Evolutionary conservation across 1,140 invertebrate genomes (phyloP), one percentile per base, ranked within the genome.

Genomic region (Papilio machaon): DNA sequence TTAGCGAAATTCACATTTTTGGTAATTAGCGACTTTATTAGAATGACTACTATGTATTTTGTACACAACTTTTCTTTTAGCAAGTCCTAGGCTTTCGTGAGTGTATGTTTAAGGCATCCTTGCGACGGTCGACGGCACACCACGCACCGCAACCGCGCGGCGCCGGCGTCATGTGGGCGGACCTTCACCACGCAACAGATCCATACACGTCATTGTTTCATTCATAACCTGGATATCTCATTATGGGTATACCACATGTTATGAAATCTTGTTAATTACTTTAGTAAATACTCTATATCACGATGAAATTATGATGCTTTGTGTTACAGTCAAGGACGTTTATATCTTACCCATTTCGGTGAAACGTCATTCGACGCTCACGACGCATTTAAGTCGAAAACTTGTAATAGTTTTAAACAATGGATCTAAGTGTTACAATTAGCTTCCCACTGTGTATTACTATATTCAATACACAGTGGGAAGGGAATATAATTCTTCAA

Each of bases 81-180:
- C 73, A 82, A 81, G 77, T 82, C 76, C 73, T 60, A 79, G 79
- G 81, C 67, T 60, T 82, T 78, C 70, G 82, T 74, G 82, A 80
- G 38, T 70, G 60, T 73, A 80, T 47, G 76, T 73, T 52, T 52
- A 17, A 73, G 19, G 46, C 23, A 81, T 84, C 84, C 84, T 85
- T 85, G 84, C 82, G 67, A 73, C 82, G 84, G 82, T 79, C 84
- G 79, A 78, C 84, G 82, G 81, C 84, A 85, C 80, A 84, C 81
- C 80, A 75, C 73, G 47, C 75, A 74, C 47, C 54, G 46, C 35
- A 64, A 17, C n/a, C 74, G 74, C 74, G 23, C 74, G 74, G 74
- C 74, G 74, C 46, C 74, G 73, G 73, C 46, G 74, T 52, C 46
- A 47, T 76, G 74, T 76, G 74, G 74, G 74, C 23, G 46, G 13